phyloP scores from a whole-genome alignment of 2,113 vertebrate species.

The Xiphophorus hellerii region DNA sequence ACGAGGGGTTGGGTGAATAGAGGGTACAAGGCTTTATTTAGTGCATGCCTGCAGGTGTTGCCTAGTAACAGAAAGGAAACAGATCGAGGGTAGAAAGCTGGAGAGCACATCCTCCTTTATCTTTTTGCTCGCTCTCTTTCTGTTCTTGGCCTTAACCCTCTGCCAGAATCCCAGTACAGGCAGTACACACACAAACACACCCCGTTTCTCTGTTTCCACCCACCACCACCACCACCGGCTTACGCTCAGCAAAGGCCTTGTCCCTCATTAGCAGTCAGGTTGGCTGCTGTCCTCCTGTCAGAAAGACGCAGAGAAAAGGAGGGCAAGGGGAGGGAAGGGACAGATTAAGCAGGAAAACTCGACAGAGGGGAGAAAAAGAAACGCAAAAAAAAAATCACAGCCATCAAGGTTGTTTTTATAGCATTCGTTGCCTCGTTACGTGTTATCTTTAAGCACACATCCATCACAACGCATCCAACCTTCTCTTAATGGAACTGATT shows the following conservation, averaged over 20 bases:
- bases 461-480: not conserved
- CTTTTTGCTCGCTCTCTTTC: slow-evolving; percentile 44
- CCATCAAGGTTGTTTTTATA: slow-evolving; percentile 59
- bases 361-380: slow-evolving; percentile 17
- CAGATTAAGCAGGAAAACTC: slow-evolving; percentile 25
- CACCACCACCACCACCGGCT: not conserved
- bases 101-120: slow-evolving; percentile 64
- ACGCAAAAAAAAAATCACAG: slow-evolving; percentile 1
- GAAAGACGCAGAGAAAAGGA: slow-evolving; percentile 51
- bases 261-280: slow-evolving; percentile 73
- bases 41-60: slow-evolving; percentile 86
- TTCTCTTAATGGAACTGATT: slow-evolving; percentile 21
- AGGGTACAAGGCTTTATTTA: slow-evolving; percentile 81
- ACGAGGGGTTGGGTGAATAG: slow-evolving; percentile 21
- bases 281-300: slow-evolving; percentile 60
- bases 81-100: slow-evolving; percentile 68
- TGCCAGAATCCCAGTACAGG: slow-evolving; percentile 40
- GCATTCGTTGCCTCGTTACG: slow-evolving; percentile 39
- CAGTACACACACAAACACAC: slow-evolving; percentile 34
- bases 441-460: slow-evolving; percentile 2
- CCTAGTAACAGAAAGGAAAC: slow-evolving; percentile 84
- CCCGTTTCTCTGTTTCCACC: not conserved
- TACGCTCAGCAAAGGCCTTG: slow-evolving; percentile 23
- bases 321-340: slow-evolving; percentile 40
- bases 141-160: slow-evolving; percentile 42